Evolutionary conservation across 1,140 invertebrate species (phyloP).

Genomic region (Araneus ventricosus): DNA sequence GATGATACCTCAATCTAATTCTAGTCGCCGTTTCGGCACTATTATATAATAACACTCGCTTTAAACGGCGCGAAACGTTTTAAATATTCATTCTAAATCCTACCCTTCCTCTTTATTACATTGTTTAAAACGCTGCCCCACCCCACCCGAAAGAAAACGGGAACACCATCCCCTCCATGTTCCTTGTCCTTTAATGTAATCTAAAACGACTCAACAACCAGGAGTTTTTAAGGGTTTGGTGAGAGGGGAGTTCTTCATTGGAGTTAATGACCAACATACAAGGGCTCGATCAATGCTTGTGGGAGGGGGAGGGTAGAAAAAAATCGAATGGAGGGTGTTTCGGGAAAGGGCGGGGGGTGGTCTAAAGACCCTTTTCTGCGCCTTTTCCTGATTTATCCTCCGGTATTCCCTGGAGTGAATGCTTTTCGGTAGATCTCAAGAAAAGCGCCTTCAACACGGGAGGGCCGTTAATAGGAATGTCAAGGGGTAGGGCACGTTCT

Average conservation of each 20-base stretch:
- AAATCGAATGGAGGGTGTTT: slow-evolving; percentile 53
- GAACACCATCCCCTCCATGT: background rate
- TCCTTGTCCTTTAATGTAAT: slow-evolving; percentile 51
- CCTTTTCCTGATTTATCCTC: slow-evolving; percentile 73
- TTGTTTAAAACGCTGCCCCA: slow-evolving; percentile 46
- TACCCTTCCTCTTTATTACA: slow-evolving; percentile 58
- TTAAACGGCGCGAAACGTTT: slow-evolving; percentile 31
- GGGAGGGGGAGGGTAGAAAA: slow-evolving; percentile 44
- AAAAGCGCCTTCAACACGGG: slow-evolving; percentile 66
- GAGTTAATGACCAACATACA: slow-evolving; percentile 72
- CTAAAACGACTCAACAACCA: slow-evolving; percentile 62
- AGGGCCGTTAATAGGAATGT: slow-evolving; percentile 73
- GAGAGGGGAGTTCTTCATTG: slow-evolving; percentile 45
- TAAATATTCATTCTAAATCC: slow-evolving; percentile 64
- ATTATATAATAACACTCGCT: slow-evolving; percentile 15
- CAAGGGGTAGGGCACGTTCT: slow-evolving; percentile 49
- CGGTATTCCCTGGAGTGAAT: slow-evolving; percentile 70
- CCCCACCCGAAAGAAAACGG: background rate
- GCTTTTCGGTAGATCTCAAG: slow-evolving; percentile 68
- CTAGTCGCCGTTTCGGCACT: background rate
- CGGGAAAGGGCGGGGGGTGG: background rate
- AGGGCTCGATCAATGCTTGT: slow-evolving; percentile 72
- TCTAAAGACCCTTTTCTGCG: slow-evolving; percentile 70
- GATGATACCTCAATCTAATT: slow-evolving; percentile 40
- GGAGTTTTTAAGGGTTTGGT: slow-evolving; percentile 46